phyloP scores from a whole-genome alignment of 2,797 vertebrate genomes.

The Mallotus villosus region DNA sequence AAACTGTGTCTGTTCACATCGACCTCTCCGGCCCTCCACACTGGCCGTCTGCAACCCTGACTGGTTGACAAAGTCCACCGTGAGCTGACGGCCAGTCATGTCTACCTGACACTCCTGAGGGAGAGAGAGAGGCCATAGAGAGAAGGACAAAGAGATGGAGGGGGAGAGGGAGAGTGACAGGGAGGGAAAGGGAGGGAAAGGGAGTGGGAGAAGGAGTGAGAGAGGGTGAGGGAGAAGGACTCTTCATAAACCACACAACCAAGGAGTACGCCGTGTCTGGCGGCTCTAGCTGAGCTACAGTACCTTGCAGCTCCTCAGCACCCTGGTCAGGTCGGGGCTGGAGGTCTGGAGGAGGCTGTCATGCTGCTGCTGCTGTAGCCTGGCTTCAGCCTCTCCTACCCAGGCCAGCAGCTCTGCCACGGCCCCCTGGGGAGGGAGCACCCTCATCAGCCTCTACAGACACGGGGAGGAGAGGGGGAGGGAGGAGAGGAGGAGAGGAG shows the following conservation, averaged over 20 bases:
- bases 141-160: background rate
- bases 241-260: too few relatives aligned
- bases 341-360: constrained; percentile 20
- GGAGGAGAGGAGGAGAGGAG: background rate
- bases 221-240: too few relatives aligned
- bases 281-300: background rate
- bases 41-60: constrained; percentile 72
- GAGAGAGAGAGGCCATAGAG: background rate
- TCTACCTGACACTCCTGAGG: constrained; percentile 78
- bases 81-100: constrained; percentile 79
- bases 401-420: constrained; percentile 79
- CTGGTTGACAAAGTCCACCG: constrained; percentile 83
- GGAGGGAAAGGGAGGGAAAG: background rate
- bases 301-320: constrained; percentile 82
- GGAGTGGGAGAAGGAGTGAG: too few relatives aligned
- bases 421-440: constrained; percentile 76
- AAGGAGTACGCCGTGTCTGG: too few relatives aligned
- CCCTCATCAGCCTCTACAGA: constrained; percentile 81
- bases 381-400: constrained; percentile 71
- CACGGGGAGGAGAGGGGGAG: background rate
- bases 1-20: constrained; percentile 77
- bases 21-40: constrained; percentile 73
- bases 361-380: constrained; percentile 47
- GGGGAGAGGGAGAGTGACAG: constrained; percentile 34
- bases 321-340: constrained; percentile 56